Evolutionary conservation across 1,140 invertebrate genomes (phyloP), one percentile per base, ranked within the genome.

Genomic region (Monochamus saltuarius): DNA sequence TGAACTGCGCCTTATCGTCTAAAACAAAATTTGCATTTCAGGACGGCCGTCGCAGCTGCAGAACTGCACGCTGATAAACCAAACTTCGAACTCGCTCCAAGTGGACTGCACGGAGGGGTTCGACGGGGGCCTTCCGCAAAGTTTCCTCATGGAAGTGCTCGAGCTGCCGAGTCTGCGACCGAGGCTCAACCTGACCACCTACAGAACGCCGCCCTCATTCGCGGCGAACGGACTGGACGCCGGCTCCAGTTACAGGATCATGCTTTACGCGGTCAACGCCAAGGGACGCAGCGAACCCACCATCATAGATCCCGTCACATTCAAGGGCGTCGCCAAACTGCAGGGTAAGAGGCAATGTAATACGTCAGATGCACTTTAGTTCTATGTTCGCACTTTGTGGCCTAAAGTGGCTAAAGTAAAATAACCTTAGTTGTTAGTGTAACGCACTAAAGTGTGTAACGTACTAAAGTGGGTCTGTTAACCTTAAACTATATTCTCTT

Each of bases 21-120:
- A 37, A 52, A 38, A 34, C 1, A 17, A 16, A 16, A 51, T 58
- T 55, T 69, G 22, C 50, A 34, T 75, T 79, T 64, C 81, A 86
- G 92, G 92, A 66, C 87, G 89, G 22, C 93, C 93, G 9, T 92
- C 94, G 71, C 85, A 90, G 29, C 80, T 94, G 37, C 84, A 90
- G 63, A 95, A 95, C 77, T 95, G 93, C 75, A 87, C 87, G n/a
- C 83, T 94, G n/a, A 83, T 87, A 51, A 95, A 95, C 75, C 89
- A 91, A 72, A 94, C 90, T 43, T 84, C 87, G 56, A 89, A 94
- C 67, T 88, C 89, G 0, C 69, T 94, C 50, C 82, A 87, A 70
- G 87, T 93, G 3, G 85, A 89, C 40, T 94, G 91, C 69, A 81
- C 84, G 22, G 89, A 92, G 75, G 89, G 90, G 52, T 94, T 92